These are phyloP conservation scores for Halocynthia roretzi DNA, from an alignment of 23 tunicate genomes.

Conservation along the genomic window DNA sequence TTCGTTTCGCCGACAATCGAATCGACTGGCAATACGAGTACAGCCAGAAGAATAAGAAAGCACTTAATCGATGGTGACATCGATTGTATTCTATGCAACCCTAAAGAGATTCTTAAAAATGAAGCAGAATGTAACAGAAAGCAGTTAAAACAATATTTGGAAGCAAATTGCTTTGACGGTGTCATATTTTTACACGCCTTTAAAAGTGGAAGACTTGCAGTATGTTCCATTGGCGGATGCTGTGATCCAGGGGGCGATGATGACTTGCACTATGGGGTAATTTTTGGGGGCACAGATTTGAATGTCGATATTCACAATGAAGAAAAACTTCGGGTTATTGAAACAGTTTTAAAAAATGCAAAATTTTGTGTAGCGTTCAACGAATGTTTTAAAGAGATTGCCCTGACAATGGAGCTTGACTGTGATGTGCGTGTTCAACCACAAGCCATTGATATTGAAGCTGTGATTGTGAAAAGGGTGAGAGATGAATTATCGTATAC, in stretches of 20 bases:
- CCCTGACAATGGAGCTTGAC: slow-evolving; percentile 12
- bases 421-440: slow-evolving; percentile 25
- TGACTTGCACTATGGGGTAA: slow-evolving; percentile 44
- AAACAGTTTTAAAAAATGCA: slow-evolving; percentile 25
- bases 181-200: slow-evolving; percentile 58
- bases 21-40: slow-evolving; percentile 56
- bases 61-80: slow-evolving; percentile 27
- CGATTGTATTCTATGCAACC: slow-evolving; percentile 1
- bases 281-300: slow-evolving; percentile 95
- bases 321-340: slow-evolving; percentile 30
- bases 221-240: slow-evolving; percentile 18
- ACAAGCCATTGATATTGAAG: slow-evolving; percentile 47
- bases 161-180: slow-evolving; percentile 14
- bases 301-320: slow-evolving; percentile 54
- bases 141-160: slow-evolving; percentile 18
- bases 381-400: slow-evolving; percentile 19
- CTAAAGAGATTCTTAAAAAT: background rate
- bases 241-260: slow-evolving; percentile 1
- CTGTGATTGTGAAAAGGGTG: no score
- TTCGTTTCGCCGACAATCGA: slow-evolving; percentile 32
- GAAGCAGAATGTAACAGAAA: slow-evolving; percentile 17
- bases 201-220: slow-evolving; percentile 55
- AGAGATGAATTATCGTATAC: no score
- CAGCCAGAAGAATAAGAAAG: slow-evolving; percentile 33
- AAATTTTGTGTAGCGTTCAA: slow-evolving; percentile 60